Conservation (phyloP, 1,140 invertebrate genomes). For the Drosophila truncata region DNA sequence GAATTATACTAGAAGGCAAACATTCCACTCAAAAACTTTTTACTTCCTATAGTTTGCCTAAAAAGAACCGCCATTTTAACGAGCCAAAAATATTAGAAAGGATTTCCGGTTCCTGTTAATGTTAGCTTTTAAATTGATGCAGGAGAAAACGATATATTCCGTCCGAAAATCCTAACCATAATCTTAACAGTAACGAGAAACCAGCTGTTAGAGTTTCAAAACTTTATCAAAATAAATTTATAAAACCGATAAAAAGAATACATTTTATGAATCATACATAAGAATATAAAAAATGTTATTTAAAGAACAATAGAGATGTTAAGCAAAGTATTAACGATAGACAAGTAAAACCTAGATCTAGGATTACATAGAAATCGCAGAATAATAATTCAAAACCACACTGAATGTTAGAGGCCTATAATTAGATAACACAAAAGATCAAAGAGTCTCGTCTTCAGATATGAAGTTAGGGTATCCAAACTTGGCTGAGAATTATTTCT, state of each 20-base stretch:
- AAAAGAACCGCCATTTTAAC: background rate
- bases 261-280: background rate
- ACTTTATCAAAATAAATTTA: background rate
- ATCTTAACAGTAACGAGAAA: background rate
- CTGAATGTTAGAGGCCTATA: background rate
- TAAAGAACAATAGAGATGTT: background rate
- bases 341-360: background rate
- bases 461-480: constrained; percentile 14
- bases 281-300: too few relatives aligned
- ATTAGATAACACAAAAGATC: background rate
- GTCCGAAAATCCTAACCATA: background rate
- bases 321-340: background rate
- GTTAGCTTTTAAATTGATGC: background rate
- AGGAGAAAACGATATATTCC: background rate
- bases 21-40: background rate
- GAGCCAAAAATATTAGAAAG: background rate
- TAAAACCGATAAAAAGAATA: background rate
- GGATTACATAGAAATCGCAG: background rate
- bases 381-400: too few relatives aligned
- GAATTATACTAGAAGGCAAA: background rate
- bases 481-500: constrained; percentile 1
- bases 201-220: background rate
- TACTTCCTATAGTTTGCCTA: background rate
- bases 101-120: background rate
- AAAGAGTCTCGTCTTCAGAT: background rate